Conservation (phyloP, 2,888 invertebrate genomes). For the Hypsopygia costalis region DNA sequence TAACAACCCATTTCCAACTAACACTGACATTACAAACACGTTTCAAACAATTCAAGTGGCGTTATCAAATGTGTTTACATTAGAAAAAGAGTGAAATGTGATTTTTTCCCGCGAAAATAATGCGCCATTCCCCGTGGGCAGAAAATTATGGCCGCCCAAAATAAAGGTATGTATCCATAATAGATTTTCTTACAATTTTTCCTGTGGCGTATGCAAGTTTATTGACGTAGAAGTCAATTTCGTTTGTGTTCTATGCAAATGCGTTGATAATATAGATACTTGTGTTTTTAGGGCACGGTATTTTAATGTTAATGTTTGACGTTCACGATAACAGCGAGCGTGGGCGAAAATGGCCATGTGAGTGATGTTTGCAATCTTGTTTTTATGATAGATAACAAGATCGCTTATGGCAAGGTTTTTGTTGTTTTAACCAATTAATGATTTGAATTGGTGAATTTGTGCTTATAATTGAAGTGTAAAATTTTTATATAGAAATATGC, state of each 20-base stretch:
- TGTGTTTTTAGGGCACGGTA: conserved; percentile 36
- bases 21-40: conserved; percentile 67
- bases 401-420: conserved; percentile 2
- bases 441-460: too few species aligned
- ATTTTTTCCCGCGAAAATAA: conserved; percentile 49
- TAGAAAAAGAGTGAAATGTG: conserved; percentile 44
- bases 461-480: too few species aligned
- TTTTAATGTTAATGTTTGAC: conserved; percentile 43
- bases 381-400: conserved; percentile 43
- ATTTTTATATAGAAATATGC: too few species aligned
- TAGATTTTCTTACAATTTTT: conserved; percentile 15
- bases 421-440: too few species aligned
- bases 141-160: conserved; percentile 65
- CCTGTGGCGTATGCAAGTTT: conserved; percentile 9
- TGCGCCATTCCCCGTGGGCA: conserved; percentile 45
- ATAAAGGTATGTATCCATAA: conserved; percentile 56
- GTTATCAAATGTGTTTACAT: conserved; percentile 23
- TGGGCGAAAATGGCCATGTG: conserved; percentile 67
- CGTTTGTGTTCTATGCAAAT: conserved; percentile 29
- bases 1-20: conserved; percentile 65
- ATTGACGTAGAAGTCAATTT: conserved; percentile 11
- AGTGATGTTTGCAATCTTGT: conserved; percentile 51
- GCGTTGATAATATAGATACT: conserved; percentile 25
- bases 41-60: conserved; percentile 39
- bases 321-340: conserved; percentile 52